Evolutionary conservation across 2,888 invertebrate species (phyloP).

Genomic region (Hemithea aestivaria): DNA sequence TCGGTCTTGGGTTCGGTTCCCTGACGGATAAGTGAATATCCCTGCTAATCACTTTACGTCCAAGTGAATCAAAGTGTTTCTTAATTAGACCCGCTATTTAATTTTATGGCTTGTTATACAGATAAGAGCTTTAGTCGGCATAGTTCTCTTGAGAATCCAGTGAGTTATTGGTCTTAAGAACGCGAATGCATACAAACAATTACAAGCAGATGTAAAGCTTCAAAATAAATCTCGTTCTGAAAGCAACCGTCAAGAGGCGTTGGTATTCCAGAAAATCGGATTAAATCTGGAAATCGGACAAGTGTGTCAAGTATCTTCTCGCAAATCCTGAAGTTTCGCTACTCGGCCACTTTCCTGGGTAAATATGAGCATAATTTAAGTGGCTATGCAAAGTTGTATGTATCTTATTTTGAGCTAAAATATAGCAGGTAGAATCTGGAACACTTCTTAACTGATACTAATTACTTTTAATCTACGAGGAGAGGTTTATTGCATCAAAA

Average conservation of each 20-base stretch:
- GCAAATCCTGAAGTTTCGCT: constrained; percentile 17
- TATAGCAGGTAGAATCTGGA: too few species aligned
- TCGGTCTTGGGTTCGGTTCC: too few species aligned
- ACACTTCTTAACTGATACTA: too few species aligned
- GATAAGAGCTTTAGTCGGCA: too few species aligned
- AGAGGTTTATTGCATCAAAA: too few species aligned
- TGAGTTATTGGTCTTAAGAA: constrained; percentile 13
- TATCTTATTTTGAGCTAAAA: too few species aligned
- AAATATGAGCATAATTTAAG: constrained; percentile 21
- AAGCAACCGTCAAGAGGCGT: constrained; percentile 23
- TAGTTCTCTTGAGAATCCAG: not conserved
- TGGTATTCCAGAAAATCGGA: constrained; percentile 13
- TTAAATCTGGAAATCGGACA: constrained; percentile 31
- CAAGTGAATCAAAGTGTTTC: too few species aligned
- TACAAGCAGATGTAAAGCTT: constrained; percentile 36
- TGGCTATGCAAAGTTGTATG: constrained; percentile 31
- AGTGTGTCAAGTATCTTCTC: constrained; percentile 28
- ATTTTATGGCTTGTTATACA: too few species aligned
- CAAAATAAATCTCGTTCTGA: constrained; percentile 31
- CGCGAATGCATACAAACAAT: constrained; percentile 9
- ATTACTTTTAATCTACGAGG: too few species aligned
- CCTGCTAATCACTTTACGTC: too few species aligned
- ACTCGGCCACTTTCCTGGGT: constrained; percentile 11
- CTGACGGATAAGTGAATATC: too few species aligned
- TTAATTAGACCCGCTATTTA: too few species aligned